These are phyloP conservation scores for Heteromormyrus szaboi DNA, from an alignment of 2,797 vertebrate genomes.

Conservation along the genomic window DNA sequence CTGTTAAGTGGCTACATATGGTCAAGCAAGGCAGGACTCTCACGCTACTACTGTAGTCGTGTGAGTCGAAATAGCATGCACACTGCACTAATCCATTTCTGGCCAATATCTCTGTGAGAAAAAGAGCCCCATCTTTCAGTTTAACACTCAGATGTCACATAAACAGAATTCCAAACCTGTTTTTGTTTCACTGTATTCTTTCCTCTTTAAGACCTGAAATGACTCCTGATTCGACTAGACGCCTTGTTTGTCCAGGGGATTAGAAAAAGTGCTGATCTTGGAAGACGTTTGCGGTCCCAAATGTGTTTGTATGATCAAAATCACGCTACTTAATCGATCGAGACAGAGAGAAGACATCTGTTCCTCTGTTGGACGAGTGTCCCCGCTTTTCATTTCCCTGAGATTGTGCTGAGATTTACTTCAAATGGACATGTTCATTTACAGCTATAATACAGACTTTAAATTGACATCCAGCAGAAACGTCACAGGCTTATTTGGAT, in stretches of 20 bases:
- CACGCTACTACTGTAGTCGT: constrained; percentile 14
- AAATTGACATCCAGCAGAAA: constrained; percentile 44
- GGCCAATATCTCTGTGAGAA: constrained; percentile 20
- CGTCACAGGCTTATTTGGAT: constrained; percentile 43
- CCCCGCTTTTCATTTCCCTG: not conserved
- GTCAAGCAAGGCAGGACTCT: not conserved
- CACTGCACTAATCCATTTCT: constrained; percentile 19
- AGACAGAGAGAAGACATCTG: constrained; percentile 3
- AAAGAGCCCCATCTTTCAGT: not conserved
- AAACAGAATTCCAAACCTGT: constrained; percentile 4
- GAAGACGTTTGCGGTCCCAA: not conserved
- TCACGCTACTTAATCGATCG: not conserved
- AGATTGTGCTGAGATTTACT: not conserved
- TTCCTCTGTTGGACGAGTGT: not conserved
- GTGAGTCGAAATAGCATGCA: constrained; percentile 2
- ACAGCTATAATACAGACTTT: not conserved
- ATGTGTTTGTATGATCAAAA: not conserved
- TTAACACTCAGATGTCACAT: constrained; percentile 11
- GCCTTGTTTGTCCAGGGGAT: not conserved
- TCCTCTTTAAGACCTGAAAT: not conserved
- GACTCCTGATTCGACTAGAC: not conserved
- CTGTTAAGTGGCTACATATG: constrained; percentile 24
- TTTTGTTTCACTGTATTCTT: constrained; percentile 10
- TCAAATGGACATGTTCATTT: not conserved
- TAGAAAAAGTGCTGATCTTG: not conserved